Evolutionary conservation across 2,113 vertebrate species (phyloP), one percentile per base, ranked within the genome.

Genomic region (Chloropsis hardwickii): DNA sequence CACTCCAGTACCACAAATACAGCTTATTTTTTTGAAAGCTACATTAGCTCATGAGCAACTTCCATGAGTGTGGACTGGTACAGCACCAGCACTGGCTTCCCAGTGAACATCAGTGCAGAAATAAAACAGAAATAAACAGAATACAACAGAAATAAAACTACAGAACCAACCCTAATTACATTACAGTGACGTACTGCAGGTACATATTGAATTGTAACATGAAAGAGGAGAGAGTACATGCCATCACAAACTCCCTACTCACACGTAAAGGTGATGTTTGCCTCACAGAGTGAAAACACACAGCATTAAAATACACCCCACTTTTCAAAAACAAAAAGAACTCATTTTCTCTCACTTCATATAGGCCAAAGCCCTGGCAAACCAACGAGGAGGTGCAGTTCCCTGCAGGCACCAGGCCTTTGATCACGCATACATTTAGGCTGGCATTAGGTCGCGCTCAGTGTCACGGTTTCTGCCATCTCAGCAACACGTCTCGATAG

Each of bases 161-260:
- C 40, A 61, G 58, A 44, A 40, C 10, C 6, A 44, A 14, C 12
- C 23, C 31, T 54, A 31, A 44, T 66, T 61, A 14, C 6, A 7
- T 45, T 21, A 37, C 28, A 47, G 1, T 0, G 0, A 48, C 0
- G 0, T 8, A 19, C 33, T 76, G 27, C 44, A 76, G 31, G 35
- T 22, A 35, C 14, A 0, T 5, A 6, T 0, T 31, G 29, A 58
- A 14, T 16, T 45, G 19, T 37, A 47, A 27, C 7, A 5, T 4
- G 2, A 4, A 28, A 37, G 17, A 80, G 25, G 45, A 39, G 12
- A 67, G 22, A 72, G 39, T 20, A 42, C 1, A 0, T 21, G 35
- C 44, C 14, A 10, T 39, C 73, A 28, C 67, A 80, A 29, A 6
- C 5, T 31, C 29, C 56, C 29, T 25, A 6, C 29, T 11, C 31